Conservation (phyloP, 64 coral and sea anemone species). For the Actinia tenebrosa region DNA sequence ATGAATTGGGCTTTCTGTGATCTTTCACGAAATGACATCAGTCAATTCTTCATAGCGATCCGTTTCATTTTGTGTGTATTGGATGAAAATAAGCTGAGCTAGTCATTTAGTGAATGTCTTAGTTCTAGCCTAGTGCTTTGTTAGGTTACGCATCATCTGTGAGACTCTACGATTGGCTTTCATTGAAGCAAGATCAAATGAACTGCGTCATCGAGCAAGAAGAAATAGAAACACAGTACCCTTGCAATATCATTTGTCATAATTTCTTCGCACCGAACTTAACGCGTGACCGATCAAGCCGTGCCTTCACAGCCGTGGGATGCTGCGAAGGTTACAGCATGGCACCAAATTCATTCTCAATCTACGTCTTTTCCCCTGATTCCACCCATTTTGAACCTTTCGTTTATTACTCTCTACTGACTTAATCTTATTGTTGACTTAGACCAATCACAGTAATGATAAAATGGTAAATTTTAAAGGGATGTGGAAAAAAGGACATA, state of each 20-base stretch:
- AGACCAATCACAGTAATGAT: no score
- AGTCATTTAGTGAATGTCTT: not conserved
- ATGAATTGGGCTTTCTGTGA: no score
- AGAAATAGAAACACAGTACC: not conserved
- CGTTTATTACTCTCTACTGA: not conserved
- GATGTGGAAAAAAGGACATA: no score
- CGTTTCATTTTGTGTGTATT: no score
- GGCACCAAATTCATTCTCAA: not conserved
- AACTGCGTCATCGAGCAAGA: not conserved
- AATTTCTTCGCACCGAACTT: not conserved
- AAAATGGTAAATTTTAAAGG: no score
- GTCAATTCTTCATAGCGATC: no score
- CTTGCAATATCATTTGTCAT: not conserved
- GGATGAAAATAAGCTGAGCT: not conserved
- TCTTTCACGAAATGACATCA: no score
- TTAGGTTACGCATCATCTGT: not conserved
- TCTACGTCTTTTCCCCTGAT: not conserved
- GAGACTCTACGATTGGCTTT: not conserved
- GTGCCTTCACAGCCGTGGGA: not conserved
- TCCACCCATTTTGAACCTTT: not conserved
- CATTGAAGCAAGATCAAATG: not conserved
- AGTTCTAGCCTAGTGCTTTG: slow-evolving; percentile 8
- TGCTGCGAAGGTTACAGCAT: not conserved
- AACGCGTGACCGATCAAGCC: not conserved
- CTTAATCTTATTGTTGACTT: not conserved